phyloP scores from a whole-genome alignment of 1,140 invertebrate species.

The Frieseomelitta varia region DNA sequence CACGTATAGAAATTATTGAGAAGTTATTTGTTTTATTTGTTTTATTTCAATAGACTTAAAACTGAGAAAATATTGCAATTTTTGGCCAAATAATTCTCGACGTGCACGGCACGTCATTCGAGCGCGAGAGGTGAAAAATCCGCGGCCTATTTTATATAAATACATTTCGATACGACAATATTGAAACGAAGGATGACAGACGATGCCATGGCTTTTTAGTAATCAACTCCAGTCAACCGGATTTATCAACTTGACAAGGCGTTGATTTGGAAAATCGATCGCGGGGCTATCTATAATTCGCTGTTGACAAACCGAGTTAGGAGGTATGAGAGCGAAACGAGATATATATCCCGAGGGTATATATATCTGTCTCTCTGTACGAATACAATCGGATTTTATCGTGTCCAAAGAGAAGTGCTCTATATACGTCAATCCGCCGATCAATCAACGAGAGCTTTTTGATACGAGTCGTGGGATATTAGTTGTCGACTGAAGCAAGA shows the following conservation, averaged over 20 bases:
- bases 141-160: too few species aligned
- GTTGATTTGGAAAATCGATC: not conserved
- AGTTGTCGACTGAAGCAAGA: not conserved
- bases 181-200: not conserved
- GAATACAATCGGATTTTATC: constrained; percentile 28
- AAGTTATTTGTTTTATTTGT: too few species aligned
- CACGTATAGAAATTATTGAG: too few species aligned
- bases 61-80: too few species aligned
- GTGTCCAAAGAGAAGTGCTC: constrained; percentile 7
- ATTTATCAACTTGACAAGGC: not conserved
- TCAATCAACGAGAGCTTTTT: constrained; percentile 2
- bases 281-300: not conserved
- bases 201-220: not conserved
- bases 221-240: not conserved
- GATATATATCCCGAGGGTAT: constrained; percentile 12
- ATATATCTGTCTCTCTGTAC: not conserved
- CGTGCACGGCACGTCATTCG: too few species aligned
- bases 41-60: too few species aligned
- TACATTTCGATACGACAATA: too few species aligned
- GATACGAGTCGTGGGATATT: not conserved
- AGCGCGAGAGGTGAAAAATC: too few species aligned
- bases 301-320: constrained; percentile 2
- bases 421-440: constrained; percentile 21
- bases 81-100: too few species aligned
- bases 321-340: not conserved